These are phyloP conservation scores for Andricus curvator DNA, from an alignment of 2,888 invertebrate species.

Conservation along the genomic window DNA sequence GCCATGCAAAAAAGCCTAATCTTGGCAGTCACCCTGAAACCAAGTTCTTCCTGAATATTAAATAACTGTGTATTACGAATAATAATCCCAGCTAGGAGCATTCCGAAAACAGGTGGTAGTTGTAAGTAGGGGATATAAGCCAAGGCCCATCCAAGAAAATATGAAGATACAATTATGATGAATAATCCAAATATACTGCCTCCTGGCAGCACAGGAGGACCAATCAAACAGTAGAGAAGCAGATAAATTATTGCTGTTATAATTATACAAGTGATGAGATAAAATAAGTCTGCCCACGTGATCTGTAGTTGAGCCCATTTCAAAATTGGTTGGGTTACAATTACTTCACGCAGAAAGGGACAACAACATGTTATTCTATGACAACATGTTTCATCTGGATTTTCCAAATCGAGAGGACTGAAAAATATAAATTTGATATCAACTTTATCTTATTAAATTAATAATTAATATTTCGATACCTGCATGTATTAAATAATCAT, in stretches of 20 bases:
- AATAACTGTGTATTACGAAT: constrained; percentile 59
- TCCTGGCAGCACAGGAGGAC: constrained; percentile 65
- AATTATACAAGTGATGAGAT: constrained; percentile 53
- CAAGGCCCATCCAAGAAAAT: constrained; percentile 68
- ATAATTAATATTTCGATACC: too few relatives aligned
- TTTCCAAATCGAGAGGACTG: neutral
- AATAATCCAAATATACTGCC: constrained; percentile 66
- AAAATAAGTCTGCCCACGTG: constrained; percentile 68
- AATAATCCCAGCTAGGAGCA: constrained; percentile 82
- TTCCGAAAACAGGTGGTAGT: constrained; percentile 82
- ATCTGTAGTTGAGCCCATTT: constrained; percentile 47
- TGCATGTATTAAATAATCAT: too few relatives aligned
- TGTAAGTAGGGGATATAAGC: constrained; percentile 67
- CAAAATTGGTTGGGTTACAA: constrained; percentile 60
- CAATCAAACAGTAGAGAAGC: constrained; percentile 64
- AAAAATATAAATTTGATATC: neutral
- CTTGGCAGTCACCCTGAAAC: constrained; percentile 58
- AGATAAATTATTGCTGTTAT: constrained; percentile 60
- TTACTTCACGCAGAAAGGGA: constrained; percentile 61
- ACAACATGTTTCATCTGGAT: constrained; percentile 65
- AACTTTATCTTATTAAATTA: neutral
- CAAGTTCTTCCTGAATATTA: constrained; percentile 67
- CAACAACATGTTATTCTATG: constrained; percentile 64
- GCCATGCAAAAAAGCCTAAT: constrained; percentile 70
- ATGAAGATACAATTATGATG: constrained; percentile 63